Evolutionary conservation across 2,797 vertebrate genomes (phyloP), one percentile per base, ranked within the genome.

Genomic region (Apodemus agrarius): DNA sequence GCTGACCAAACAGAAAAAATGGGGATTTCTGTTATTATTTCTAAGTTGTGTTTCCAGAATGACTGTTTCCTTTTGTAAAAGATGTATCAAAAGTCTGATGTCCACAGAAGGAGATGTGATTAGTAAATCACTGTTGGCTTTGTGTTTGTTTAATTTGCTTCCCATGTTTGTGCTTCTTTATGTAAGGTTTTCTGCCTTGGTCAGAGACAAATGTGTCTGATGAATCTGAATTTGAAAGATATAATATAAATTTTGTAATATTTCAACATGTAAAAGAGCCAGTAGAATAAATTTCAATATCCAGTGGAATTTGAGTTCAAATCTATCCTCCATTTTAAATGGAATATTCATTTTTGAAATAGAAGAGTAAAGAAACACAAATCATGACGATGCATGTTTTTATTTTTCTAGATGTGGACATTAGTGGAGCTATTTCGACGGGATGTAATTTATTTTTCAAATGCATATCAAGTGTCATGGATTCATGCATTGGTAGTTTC

Each of bases 361-460:
- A 69, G 94, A 89, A 94, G 97, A 97, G 95, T 82, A 94, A 89
- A 98, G 91, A 95, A 89, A 95, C 65, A 94, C 74, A 96, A 98
- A 91, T 98, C 84, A 92, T 96, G 83, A 81, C 84, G 9, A 65
- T 90, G 43, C 86, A 67, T 76, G 7, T 78, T 89, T 6, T 91
- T 92, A 49, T 19, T 82, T 93, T 96, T 88, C 95, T 93, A 91
- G 65, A 90, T 96, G 96, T 97, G 95, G 96, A 96, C 93, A 96
- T 97, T 94, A 97, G 90, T 82, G 79, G 92, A 86, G 90, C 21
- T 94, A 14, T 88, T 92, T 90, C 57, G 19, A 24, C 31, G 80
- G 72, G n/a, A 12, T 95, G 49, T 80, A 81, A 83, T 34, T 94
- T 57, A 83, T 79, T 90, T 93, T 86, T 17, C 6, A 61, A 78